Evolutionary conservation across 1,140 invertebrate species (phyloP), one percentile per base, ranked within the genome.

Genomic region (Pseudomyrmex gracilis): DNA sequence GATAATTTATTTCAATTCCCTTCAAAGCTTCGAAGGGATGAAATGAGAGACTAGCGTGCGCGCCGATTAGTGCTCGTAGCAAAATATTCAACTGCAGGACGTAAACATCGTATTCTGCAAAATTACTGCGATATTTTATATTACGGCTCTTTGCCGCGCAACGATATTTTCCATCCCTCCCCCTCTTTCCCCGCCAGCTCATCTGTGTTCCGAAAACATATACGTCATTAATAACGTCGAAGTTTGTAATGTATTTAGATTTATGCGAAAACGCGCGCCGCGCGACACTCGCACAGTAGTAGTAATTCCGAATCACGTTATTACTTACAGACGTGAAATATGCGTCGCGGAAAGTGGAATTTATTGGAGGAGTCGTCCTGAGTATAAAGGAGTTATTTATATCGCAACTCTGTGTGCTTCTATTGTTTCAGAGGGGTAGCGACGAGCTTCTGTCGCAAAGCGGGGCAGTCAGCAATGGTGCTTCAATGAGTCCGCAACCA

Each of bases 381-480:
- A 34, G 15, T 20, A 20, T 20, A 17, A 82, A 74, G 9, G 43
- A 58, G 7, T 47, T 58, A 70, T 58, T 70, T 70, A 45, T 78
- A n/a, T 78, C 17, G 4, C 63, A 55, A 20, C 24, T 58, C 47
- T 78, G 76, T 85, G 87, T 89, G 34, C 34, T 34, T 84, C 89
- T 92, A 89, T 94, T 94, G 93, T 97, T 97, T 10, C 96, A 99
- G 98, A 97, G 98, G 96, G 98, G 98, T 95, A 98, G 98, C 93
- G 98, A 98, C 96, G 98, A 98, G 96, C 96, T 99, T 94, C 96
- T 98, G 95, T 98, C 97, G 93, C 97, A 98, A 95, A 97, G 97
- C 94, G 97, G 97, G 92, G 97, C 97, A 95, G 97, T 98, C 93
- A 98, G 98, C 96, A 98, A 98, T 96, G 98, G 98, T 90, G 97